Base-by-base conservation (phyloP, 1,140 invertebrate species). In the Saccostrea cuccullata region DNA sequence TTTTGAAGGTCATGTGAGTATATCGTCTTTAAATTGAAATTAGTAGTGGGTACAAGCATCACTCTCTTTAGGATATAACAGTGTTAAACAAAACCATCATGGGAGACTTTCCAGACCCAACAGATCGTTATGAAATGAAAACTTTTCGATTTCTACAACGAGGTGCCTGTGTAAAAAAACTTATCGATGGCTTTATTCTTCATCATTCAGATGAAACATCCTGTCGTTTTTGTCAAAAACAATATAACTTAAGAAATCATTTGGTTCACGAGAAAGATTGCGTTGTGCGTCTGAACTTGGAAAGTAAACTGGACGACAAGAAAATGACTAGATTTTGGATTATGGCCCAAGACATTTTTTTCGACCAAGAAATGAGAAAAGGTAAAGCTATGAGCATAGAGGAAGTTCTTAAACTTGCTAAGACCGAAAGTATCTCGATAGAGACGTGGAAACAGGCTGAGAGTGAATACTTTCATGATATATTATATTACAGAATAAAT, bases 351-450 rank as follows among this genome's bases (percentile, higher is more conserved):
- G 67, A 73, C 23, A 73, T 36, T 73, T 73, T 73, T 23, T 73
- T 73, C 23, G 67, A 73, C 23, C 67, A 30, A 73, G 26, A 73
- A 23, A 73, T 73, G 67, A 73, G 67, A 13, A 73, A 73, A 73
- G 67, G 67, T 73, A 23, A 73, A 73, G 67, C 67, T 0, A 36
- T 73, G 26, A 20, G 20, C 23, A 30, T 73, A 26, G 2, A 20
- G 12, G 67, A 73, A 73, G 67, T 36, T 30, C 23, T 73, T 13
- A 73, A 73, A 73, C n/a, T 73, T 26, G 26, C 67, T 5, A 73
- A 26, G 26, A 13, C 23, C 67, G 67, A 30, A 13, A 20, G 67
- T 30, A 73, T 73, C 23, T 30, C 67, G 67, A 23, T 26, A 13
- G 26, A 73, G n/a, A 30, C n/a, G 23, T 73, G 67, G 67, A 30